Percentiles rank a stretch among this genome's conserved stretches.
These are phyloP conservation scores for Trileptium ribeirensis DNA, from an alignment of 2,888 invertebrate species.

Conservation along the genomic window DNA sequence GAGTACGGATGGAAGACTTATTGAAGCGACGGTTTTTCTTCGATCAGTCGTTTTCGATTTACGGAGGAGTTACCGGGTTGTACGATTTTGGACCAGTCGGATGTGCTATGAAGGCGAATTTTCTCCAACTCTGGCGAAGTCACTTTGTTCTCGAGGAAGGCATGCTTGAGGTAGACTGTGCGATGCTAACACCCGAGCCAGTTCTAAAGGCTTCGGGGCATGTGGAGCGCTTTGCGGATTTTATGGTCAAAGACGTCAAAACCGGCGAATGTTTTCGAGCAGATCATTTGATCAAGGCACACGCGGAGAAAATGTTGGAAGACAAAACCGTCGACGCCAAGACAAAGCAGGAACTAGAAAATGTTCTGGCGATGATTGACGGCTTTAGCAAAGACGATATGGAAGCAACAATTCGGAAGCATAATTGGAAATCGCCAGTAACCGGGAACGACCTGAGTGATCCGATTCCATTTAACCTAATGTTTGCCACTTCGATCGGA, in stretches of 20 bases:
- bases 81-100: slow-evolving; percentile 99
- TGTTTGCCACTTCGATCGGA: slow-evolving; percentile 97
- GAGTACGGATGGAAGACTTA: slow-evolving; percentile 89
- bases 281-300: slow-evolving; percentile 93
- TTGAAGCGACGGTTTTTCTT: slow-evolving; percentile 92
- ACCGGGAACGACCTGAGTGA: slow-evolving; percentile 88
- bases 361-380: slow-evolving; percentile 75
- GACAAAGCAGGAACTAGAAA: slow-evolving; percentile 64
- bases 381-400: slow-evolving; percentile 76
- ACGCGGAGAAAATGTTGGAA: slow-evolving; percentile 70
- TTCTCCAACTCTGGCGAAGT: slow-evolving; percentile 84
- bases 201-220: slow-evolving; percentile 97
- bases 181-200: slow-evolving; percentile 90
- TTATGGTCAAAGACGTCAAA: slow-evolving; percentile 94
- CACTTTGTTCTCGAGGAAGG: slow-evolving; percentile 94
- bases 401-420: slow-evolving; percentile 70
- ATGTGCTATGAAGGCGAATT: slow-evolving; percentile 90
- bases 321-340: slow-evolving; percentile 70
- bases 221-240: slow-evolving; percentile 95
- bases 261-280: slow-evolving; percentile 94
- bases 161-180: slow-evolving; percentile 97
- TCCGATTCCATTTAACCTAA: slow-evolving; percentile 95
- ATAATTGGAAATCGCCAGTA: slow-evolving; percentile 84
- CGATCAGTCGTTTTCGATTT: slow-evolving; percentile 97
- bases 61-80: slow-evolving; percentile 77